These are phyloP conservation scores for Tolmerus cingulatus DNA, from an alignment of 2,888 invertebrate species.

Conservation along the genomic window DNA sequence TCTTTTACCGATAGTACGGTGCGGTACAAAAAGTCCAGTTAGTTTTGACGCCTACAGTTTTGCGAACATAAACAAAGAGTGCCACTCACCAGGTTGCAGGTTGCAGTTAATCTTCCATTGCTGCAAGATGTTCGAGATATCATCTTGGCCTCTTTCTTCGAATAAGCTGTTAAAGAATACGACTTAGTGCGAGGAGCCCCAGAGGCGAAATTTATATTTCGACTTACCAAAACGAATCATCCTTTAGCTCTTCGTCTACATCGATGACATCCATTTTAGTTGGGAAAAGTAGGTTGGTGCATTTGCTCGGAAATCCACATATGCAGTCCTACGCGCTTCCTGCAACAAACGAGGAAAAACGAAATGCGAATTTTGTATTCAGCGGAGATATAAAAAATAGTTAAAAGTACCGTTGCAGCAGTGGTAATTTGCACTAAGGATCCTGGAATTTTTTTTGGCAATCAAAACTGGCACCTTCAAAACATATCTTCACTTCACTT, in stretches of 20 bases:
- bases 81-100: background rate
- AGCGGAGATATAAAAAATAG: background rate
- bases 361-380: background rate
- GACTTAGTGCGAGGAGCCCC: conserved; percentile 8
- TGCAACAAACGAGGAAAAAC: background rate
- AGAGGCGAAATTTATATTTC: background rate
- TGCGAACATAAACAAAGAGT: background rate
- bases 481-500: background rate
- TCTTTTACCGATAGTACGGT: background rate
- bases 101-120: conserved; percentile 58
- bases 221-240: conserved; percentile 63
- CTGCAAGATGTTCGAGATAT: conserved; percentile 62
- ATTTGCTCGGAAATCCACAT: background rate
- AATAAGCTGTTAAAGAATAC: conserved; percentile 55
- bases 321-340: background rate
- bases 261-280: conserved; percentile 60
- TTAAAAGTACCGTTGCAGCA: background rate
- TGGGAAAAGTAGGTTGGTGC: background rate
- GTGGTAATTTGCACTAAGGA: background rate
- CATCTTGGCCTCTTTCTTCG: conserved; percentile 62
- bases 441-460: background rate
- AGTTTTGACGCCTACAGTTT: background rate
- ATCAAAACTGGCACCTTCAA: background rate
- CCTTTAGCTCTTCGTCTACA: conserved; percentile 62
- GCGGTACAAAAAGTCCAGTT: background rate